Base-by-base conservation (phyloP, 2,113 vertebrate genomes). In the Alosa alosa region DNA sequence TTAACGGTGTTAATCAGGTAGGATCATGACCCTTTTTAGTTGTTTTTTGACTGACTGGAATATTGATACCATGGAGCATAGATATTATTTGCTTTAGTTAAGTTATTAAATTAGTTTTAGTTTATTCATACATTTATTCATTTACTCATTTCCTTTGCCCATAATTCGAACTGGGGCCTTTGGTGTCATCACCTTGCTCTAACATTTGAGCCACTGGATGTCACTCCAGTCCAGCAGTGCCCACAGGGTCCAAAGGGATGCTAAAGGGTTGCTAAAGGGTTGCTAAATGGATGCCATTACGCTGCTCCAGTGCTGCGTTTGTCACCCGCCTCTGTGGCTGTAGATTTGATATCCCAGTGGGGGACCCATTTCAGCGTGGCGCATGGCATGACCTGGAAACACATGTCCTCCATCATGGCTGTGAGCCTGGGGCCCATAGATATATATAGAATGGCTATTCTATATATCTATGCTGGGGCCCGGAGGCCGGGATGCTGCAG, bases 371-470 rank as follows among this genome's bases (percentile, higher is more conserved):
- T 75, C 31, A 39, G 68, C 18, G 31, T 75, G 9, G 31, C 68
- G 13, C 68, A 39, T 75, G 68, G 13, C 68, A 39, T 75, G 68
- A 75, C 68, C 31, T 75, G 68, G 68, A 75, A 75, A 17, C 31
- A 25, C n/a, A 75, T 39, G 68, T 75, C 68, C 68, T 75, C 68
- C 68, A 75, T 75, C 68, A 75, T 75, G 68, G 25, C 31, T 75
- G 8, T 39, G 9, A 8, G 68, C 2, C 8, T 17, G 31, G 31
- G 2, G 25, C 31, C 68, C 3, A 31, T 31, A 31, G 31, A 31
- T 31, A 31, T 31, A 31, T 31, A 31, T 31, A 31, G 31, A 31
- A 1, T 31, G 31, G 31, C 31, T 31, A 31, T 31, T 31, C 31
- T 31, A 31, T 31, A 31, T 31, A 31, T 31, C 31, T 31, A 31